These are phyloP conservation scores for Sinonovacula constricta DNA, from an alignment of 1,140 invertebrate species.

Conservation along the genomic window DNA sequence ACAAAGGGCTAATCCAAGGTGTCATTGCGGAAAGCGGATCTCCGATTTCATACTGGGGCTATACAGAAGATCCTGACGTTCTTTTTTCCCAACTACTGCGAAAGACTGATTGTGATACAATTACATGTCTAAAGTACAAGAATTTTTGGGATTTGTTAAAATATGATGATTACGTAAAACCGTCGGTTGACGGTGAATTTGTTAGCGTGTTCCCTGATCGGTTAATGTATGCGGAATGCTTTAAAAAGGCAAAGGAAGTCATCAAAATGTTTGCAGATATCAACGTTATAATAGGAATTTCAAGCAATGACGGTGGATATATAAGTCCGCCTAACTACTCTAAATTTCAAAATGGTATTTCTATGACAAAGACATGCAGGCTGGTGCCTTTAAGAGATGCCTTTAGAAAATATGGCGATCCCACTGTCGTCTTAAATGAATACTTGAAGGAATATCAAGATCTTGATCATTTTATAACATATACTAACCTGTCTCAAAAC, in stretches of 20 bases:
- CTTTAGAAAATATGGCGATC: no score
- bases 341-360: no score
- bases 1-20: slow-evolving; percentile 41
- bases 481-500: slow-evolving; percentile 1
- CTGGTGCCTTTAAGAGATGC: no score
- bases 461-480: slow-evolving; percentile 6
- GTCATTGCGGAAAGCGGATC: slow-evolving; percentile 50
- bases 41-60: background rate
- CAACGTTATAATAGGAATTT: no score
- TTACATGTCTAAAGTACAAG: background rate
- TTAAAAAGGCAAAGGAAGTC: no score
- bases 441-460: background rate
- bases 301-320: no score
- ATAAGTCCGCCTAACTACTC: no score
- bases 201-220: no score
- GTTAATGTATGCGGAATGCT: no score
- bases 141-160: background rate
- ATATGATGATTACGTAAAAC: background rate
- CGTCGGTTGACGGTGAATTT: background rate
- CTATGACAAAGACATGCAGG: no score
- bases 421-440: background rate
- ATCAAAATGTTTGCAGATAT: no score
- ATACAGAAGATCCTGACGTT: no score
- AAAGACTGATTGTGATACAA: background rate
- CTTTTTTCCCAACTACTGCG: background rate